Evolutionary conservation across 1,140 invertebrate genomes (phyloP).

Genomic region (Augochlora pura): DNA sequence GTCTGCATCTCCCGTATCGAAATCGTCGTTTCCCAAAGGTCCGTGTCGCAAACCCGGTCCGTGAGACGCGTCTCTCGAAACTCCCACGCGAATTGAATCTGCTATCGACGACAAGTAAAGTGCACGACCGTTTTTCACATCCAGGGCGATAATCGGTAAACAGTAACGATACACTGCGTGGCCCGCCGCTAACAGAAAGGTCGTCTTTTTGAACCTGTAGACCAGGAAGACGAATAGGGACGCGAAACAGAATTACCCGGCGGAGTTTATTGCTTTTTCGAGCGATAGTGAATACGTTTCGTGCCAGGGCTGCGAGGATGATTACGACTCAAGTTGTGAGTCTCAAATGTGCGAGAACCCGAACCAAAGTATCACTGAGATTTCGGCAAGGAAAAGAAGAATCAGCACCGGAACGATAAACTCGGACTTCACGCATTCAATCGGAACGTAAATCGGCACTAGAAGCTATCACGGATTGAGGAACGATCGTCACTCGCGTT

Average conservation of each 20-base stretch:
- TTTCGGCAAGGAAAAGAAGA: background rate
- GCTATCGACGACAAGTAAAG: slow-evolving; percentile 6
- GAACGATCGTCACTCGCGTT: background rate
- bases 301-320: slow-evolving; percentile 13
- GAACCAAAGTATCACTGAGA: slow-evolving; percentile 14
- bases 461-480: background rate
- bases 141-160: slow-evolving; percentile 48
- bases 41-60: no score
- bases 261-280: slow-evolving; percentile 42
- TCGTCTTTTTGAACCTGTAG: slow-evolving; percentile 57
- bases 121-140: slow-evolving; percentile 30
- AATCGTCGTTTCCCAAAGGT: no score
- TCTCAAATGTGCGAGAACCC: background rate
- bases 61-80: background rate
- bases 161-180: background rate
- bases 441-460: background rate
- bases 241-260: slow-evolving; percentile 51
- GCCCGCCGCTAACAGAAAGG: slow-evolving; percentile 25
- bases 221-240: slow-evolving; percentile 48
- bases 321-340: background rate
- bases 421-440: background rate
- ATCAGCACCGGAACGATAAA: slow-evolving; percentile 19
- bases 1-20: no score
- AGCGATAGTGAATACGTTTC: slow-evolving; percentile 8
- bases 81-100: background rate